A percentile compares a stretch with the other conserved stretches of the same genome.
Evolutionary conservation across 1,140 invertebrate genomes (phyloP).

Genomic region (Dendroctonus valens): DNA sequence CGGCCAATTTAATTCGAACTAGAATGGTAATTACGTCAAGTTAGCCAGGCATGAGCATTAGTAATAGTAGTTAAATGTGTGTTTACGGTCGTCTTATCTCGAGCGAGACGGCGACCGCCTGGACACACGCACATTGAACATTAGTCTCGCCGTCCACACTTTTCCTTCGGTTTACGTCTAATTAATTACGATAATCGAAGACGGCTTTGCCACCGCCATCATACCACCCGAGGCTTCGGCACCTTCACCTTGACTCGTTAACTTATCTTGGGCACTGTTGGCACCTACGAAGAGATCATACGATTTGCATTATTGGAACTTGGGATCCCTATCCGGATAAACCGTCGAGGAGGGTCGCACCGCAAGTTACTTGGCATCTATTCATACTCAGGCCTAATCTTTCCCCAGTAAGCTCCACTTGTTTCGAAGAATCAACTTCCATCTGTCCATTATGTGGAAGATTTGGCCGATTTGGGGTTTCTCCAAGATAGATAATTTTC

Average conservation of each 20-base stretch:
- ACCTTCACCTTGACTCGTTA: constrained; percentile 15
- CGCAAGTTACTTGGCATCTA: too few relatives aligned
- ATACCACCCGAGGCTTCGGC: constrained; percentile 14
- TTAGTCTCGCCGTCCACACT: constrained; percentile 20
- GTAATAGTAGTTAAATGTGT: constrained; percentile 31
- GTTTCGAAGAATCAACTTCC: too few relatives aligned
- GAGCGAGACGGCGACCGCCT: constrained; percentile 24
- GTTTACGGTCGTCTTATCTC: constrained; percentile 30
- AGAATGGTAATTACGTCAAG: constrained; percentile 29
- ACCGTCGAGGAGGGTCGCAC: too few relatives aligned
- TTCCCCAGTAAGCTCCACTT: too few relatives aligned
- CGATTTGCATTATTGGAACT: neutral
- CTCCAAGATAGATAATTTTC: too few relatives aligned
- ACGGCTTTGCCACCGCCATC: constrained; percentile 4
- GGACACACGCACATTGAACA: constrained; percentile 31
- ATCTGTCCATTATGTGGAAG: too few relatives aligned
- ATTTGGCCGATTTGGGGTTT: too few relatives aligned
- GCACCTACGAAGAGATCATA: neutral
- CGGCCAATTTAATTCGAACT: constrained; percentile 16
- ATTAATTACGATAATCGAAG: constrained; percentile 28
- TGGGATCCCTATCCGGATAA: too few relatives aligned
- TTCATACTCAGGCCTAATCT: too few relatives aligned
- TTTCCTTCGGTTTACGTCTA: constrained; percentile 19
- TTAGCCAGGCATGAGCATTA: constrained; percentile 22
- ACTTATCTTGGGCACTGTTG: constrained; percentile 8